Conservation (phyloP, 1,140 invertebrate genomes). For the Drosophila ercepeae region DNA sequence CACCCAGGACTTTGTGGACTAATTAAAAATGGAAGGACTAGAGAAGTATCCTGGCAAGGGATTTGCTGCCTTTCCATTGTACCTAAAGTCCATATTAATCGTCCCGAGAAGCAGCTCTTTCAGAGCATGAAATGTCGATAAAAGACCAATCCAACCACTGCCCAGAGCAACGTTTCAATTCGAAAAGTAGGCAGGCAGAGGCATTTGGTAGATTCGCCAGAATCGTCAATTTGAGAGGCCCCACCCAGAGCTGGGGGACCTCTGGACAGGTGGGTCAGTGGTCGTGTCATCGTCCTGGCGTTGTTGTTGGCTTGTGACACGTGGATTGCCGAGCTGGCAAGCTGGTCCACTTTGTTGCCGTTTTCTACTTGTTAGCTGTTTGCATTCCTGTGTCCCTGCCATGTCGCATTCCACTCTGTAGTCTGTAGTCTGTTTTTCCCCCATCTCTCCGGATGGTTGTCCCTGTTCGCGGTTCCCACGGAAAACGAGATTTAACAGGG, state of each 20-base stretch:
- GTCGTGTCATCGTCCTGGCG: constrained; percentile 25
- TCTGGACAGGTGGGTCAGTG: constrained; percentile 16
- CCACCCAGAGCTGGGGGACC: not conserved
- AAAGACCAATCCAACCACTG: constrained; percentile 39
- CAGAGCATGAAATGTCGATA: constrained; percentile 26
- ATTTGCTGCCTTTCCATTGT: not conserved
- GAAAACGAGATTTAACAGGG: not conserved
- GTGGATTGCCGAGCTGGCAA: constrained; percentile 22
- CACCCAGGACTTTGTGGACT: not conserved
- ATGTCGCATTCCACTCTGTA: not conserved
- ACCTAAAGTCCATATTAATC: constrained; percentile 12
- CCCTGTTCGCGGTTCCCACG: not conserved
- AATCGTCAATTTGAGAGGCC: constrained; percentile 22
- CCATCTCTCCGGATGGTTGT: not conserved
- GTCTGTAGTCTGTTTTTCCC: not conserved
- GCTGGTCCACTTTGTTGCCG: not conserved
- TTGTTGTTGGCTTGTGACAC: constrained; percentile 34
- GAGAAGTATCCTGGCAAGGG: not conserved
- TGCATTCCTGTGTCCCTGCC: constrained; percentile 18
- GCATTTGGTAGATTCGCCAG: constrained; percentile 8
- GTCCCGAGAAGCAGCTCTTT: constrained; percentile 3
- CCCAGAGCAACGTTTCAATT: constrained; percentile 20
- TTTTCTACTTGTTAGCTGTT: constrained; percentile 13
- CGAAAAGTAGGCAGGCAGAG: constrained; percentile 14
- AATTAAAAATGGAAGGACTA: not conserved